These are phyloP conservation scores for Garra rufa DNA, from an alignment of 2,113 vertebrate species.

Conservation along the genomic window DNA sequence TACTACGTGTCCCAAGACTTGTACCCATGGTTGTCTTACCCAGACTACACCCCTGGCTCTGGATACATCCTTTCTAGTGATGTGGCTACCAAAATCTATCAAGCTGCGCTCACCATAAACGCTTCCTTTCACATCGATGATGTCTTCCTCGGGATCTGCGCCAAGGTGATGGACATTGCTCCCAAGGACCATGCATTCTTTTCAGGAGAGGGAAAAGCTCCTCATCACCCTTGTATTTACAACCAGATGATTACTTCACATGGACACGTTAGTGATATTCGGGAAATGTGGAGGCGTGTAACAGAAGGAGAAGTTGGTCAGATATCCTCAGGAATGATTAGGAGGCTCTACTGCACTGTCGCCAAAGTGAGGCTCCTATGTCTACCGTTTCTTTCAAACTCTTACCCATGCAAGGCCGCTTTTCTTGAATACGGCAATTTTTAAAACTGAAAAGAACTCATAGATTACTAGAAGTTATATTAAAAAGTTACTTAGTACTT, in stretches of 20 bases:
- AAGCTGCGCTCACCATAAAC: conserved; percentile 87
- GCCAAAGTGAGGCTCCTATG: conserved; percentile 88
- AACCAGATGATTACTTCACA: conserved; percentile 96
- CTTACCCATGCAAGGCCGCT: conserved; percentile 89
- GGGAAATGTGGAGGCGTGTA: conserved; percentile 85
- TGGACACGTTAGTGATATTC: conserved; percentile 86
- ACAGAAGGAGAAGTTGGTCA: conserved; percentile 82
- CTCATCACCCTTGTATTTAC: conserved; percentile 91
- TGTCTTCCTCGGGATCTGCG: conserved; percentile 97
- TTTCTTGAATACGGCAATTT: conserved; percentile 66
- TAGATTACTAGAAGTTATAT: background rate
- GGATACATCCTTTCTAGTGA: conserved; percentile 90
- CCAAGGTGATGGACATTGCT: conserved; percentile 83
- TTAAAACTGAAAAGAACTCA: background rate
- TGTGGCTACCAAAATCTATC: conserved; percentile 86
- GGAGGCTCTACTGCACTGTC: conserved; percentile 84
- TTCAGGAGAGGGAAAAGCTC: conserved; percentile 90
- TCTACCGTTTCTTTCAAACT: conserved; percentile 72
- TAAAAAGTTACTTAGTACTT: background rate
- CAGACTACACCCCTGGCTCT: conserved; percentile 93
- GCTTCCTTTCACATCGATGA: conserved; percentile 94
- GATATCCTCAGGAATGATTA: conserved; percentile 76
- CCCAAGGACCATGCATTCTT: conserved; percentile 89
- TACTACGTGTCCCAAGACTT: conserved; percentile 91
- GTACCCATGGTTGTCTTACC: conserved; percentile 92